Conservation (phyloP, 2,113 vertebrate species). For the Macrotis lagotis region DNA sequence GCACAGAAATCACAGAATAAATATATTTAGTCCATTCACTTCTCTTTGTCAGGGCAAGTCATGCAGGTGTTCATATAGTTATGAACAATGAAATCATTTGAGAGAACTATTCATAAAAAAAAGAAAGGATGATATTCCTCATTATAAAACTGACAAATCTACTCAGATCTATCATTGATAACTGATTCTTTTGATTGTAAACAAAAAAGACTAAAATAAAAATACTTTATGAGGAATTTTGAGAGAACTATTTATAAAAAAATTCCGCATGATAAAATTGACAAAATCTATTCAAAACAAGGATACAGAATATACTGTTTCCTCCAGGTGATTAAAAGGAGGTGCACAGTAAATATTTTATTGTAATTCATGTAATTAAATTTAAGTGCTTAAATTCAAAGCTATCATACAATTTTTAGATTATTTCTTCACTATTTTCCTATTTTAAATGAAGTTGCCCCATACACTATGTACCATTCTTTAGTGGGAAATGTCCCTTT, state of each 20-base stretch:
- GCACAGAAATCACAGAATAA: neutral
- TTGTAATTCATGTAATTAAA: constrained; percentile 20
- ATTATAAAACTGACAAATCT: constrained; percentile 31
- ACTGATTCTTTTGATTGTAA: too few relatives aligned
- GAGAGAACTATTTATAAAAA: neutral
- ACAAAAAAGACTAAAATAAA: too few relatives aligned
- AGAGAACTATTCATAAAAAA: constrained; percentile 22
- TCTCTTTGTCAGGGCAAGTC: constrained; percentile 29
- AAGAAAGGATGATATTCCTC: constrained; percentile 31
- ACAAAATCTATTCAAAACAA: constrained; percentile 24
- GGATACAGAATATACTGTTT: neutral
- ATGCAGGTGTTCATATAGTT: neutral
- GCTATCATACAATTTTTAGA: neutral
- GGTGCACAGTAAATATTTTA: neutral
- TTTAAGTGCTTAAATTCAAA: constrained; percentile 52
- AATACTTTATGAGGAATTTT: too few relatives aligned
- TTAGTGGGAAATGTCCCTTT: constrained; percentile 24
- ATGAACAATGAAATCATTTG: constrained; percentile 25
- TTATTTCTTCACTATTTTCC: constrained; percentile 17
- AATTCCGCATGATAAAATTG: too few relatives aligned
- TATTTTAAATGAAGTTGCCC: neutral
- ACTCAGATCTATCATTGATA: too few relatives aligned
- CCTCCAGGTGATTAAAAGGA: neutral
- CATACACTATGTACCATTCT: neutral
- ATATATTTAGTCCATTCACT: neutral